A percentile compares a stretch with the other conserved stretches of the same genome.
Conservation (phyloP, 2,113 vertebrate species). For the Cyphomyrus discorhynchus region DNA sequence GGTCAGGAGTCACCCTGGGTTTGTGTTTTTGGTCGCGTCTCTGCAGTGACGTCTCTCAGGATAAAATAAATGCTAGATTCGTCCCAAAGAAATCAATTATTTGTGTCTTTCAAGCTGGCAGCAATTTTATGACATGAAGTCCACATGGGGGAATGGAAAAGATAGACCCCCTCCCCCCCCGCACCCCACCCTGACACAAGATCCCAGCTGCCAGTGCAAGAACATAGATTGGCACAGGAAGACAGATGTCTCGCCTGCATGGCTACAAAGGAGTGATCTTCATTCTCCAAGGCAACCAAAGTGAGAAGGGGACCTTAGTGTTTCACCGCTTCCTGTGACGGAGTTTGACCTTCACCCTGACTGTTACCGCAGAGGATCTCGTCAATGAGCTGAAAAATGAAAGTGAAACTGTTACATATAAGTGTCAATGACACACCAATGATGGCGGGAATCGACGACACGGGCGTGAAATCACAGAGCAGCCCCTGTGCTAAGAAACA, state of each 20-base stretch:
- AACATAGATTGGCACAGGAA: background rate
- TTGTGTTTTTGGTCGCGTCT: background rate
- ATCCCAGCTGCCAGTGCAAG: background rate
- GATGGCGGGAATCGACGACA: background rate
- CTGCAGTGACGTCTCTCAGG: background rate
- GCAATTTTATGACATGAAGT: background rate
- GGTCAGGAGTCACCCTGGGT: background rate
- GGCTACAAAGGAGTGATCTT: background rate
- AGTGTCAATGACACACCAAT: background rate
- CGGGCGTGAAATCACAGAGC: background rate
- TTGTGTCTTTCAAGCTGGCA: background rate
- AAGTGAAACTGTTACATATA: background rate
- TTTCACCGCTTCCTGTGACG: background rate
- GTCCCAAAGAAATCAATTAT: slow-evolving; percentile 9
- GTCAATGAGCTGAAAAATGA: background rate
- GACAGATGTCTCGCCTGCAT: background rate
- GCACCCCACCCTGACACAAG: background rate
- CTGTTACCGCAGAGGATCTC: background rate
- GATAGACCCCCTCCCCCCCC: background rate
- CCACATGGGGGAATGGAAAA: background rate
- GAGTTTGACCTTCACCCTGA: background rate
- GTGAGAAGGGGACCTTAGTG: background rate
- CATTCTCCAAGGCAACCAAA: background rate
- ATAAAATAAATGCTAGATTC: background rate
- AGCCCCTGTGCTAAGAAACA: background rate